A percentile compares a stretch with the other conserved stretches of the same genome.
Conservation (phyloP, 2,797 vertebrate species). For the Alca torda region DNA sequence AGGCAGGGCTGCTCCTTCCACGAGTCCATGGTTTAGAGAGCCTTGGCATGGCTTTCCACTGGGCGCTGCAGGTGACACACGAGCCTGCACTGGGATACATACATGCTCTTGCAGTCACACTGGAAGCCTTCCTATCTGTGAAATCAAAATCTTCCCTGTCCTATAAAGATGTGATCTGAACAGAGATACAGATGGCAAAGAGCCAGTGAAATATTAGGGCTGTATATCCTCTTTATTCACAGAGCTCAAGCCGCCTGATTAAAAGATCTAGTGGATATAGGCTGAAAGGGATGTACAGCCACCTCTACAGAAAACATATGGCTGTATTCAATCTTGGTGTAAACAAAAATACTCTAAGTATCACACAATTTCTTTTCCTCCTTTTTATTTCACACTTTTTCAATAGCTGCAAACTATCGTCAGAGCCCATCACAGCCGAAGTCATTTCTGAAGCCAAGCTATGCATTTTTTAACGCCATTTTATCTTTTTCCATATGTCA, state of each 20-base stretch:
- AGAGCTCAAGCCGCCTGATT: not conserved
- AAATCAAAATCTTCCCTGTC: not conserved
- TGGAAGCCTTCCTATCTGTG: not conserved
- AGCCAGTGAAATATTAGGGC: not conserved
- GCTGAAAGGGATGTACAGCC: not conserved
- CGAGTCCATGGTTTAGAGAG: not conserved
- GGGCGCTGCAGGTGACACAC: not conserved
- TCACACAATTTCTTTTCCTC: conserved; percentile 23
- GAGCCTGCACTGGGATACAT: rapidly evolving
- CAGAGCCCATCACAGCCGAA: conserved; percentile 27
- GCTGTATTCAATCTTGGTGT: conserved; percentile 42
- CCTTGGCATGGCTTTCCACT: not conserved
- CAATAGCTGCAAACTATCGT: conserved; percentile 30
- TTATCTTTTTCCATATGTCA: conserved; percentile 57
- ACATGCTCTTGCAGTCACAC: not conserved
- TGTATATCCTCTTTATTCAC: not conserved
- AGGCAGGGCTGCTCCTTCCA: not conserved
- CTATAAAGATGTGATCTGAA: not conserved
- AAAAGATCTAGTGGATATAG: not conserved
- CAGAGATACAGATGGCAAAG: not conserved
- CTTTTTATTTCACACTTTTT: conserved; percentile 54
- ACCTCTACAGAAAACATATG: conserved; percentile 59
- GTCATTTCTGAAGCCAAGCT: conserved; percentile 31
- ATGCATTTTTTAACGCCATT: conserved; percentile 46
- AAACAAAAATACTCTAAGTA: conserved; percentile 61